Base-by-base conservation (phyloP, 2,797 vertebrate genomes). In the Danio choprae region DNA sequence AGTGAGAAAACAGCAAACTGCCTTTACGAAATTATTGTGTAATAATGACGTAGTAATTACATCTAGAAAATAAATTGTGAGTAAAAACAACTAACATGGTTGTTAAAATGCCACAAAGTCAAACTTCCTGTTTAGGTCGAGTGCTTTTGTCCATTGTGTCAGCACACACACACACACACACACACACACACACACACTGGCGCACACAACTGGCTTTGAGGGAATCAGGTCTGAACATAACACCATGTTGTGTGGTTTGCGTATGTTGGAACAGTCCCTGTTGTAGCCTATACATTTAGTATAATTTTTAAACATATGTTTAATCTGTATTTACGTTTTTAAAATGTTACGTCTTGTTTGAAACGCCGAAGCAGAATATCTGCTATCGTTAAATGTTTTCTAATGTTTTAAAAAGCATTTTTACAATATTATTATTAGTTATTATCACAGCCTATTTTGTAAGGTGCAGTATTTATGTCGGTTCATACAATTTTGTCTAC, bases 101-200 rank as follows among this genome's bases (percentile, higher is more conserved):
- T 44, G 72, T 53, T 50, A 40, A 58, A 68, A 48, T 68, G 55
- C 22, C 64, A 48, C 15, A 48, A 20, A 50, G 48, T 36, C 48
- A 75, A 74, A 83, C 84, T 85, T 83, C 84, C 78, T 83, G 81
- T 81, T 65, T 59, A 74, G 60, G 67, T 72, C 60, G 80, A 50
- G 29, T 71, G 67, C 38, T 83, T 82, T 81, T 75, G 50, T 72
- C 63, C 68, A 72, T 72, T 82, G 80, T 84, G 40, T 44, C 64
- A 70, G 65, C 20, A 40, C 65, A 16, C 13, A 13, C 20, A 60
- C 46, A 48, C 18, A 29, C 59, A 16, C 12, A 12, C 58, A 60
- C 55, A 15, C 29, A 60, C 58, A 15, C n/a, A 13, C 18, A 22
- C 46, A 51, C 18, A 44, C 53, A 43, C 13, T 1, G 9, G 38